Conservation (phyloP, 1,140 invertebrate species). For the Pantala flavescens region DNA sequence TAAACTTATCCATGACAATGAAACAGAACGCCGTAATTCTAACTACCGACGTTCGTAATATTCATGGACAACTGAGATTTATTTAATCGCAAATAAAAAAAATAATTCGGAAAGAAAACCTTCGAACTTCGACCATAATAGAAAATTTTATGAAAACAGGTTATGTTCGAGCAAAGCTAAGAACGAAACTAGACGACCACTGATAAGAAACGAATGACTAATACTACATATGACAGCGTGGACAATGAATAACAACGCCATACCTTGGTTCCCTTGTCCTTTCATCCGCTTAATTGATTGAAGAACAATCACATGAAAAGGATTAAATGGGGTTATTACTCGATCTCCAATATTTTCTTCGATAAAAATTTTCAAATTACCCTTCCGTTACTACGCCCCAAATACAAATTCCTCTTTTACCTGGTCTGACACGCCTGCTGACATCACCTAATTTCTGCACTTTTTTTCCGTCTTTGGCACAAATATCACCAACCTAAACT, state of each 20-base stretch:
- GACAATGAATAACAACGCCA: slow-evolving; percentile 29
- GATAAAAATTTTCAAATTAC: not conserved
- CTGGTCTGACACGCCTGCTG: slow-evolving; percentile 38
- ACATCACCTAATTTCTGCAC: slow-evolving; percentile 31
- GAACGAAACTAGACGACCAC: no score
- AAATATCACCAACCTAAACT: slow-evolving; percentile 20
- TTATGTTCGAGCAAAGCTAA: no score
- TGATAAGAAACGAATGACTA: not conserved
- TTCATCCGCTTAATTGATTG: slow-evolving; percentile 64
- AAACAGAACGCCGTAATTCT: no score
- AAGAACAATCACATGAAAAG: slow-evolving; percentile 12
- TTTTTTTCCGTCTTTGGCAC: slow-evolving; percentile 19
- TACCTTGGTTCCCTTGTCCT: slow-evolving; percentile 77
- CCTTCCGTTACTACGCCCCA: slow-evolving; percentile 21
- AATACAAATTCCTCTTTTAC: slow-evolving; percentile 25
- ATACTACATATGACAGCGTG: slow-evolving; percentile 14
- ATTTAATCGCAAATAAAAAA: no score
- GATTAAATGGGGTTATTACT: slow-evolving; percentile 7
- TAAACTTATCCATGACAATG: no score
- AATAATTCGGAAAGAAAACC: no score
- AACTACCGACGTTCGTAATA: no score
- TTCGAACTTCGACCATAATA: no score
- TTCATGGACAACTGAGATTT: no score
- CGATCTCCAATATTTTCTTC: not conserved
- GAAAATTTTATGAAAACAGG: no score